Base-by-base conservation (phyloP, 1,140 invertebrate genomes). In the Procambarus virginalis region DNA sequence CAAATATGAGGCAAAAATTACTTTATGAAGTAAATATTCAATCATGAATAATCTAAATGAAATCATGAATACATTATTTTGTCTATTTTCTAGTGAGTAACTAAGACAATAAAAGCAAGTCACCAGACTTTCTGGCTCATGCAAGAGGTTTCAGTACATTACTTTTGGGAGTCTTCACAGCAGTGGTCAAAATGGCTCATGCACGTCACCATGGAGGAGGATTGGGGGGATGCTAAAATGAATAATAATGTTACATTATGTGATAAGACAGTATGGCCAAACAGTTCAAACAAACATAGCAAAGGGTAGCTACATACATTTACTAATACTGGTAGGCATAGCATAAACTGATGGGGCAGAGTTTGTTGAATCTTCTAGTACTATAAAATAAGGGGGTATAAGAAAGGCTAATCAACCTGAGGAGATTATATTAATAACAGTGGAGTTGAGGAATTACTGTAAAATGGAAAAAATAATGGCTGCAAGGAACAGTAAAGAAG, bases 251-350 rank as follows among this genome's bases (percentile, higher is more conserved):
- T 73, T 73, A 73, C n/a, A 1, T 22, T 73, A 73, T 34, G 34
- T 73, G 68, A 73, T 20, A 73, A 73, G n/a, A 73, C 68, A 73
- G 68, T 34, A 73, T 22, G 22, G 34, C 22, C 10, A 34, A 20
- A 73, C n/a, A 73, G 22, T 20, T 34, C 45, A n/a, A 73, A 34
- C 68, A 73, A 34, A 73, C 22, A 73, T 73, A 34, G 68, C 68
- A 73, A 73, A 73, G n/a, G 68, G 68, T 34, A 73, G 20, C 22
- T 73, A 73, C 68, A 73, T 45, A 73, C 68, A 73, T 34, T 73
- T 73, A 20, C 68, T 73, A 34, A 34, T 73, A 34, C 68, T 34
- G 68, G 68, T 34, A 73, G 68, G 22, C n/a, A 73, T 4, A 34
- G 68, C n/a, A 73, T 68, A 73, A 22, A 73, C 68, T 22, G 20